Conservation (phyloP, 2,888 invertebrate species). For the Schizotus pectinicornis region DNA sequence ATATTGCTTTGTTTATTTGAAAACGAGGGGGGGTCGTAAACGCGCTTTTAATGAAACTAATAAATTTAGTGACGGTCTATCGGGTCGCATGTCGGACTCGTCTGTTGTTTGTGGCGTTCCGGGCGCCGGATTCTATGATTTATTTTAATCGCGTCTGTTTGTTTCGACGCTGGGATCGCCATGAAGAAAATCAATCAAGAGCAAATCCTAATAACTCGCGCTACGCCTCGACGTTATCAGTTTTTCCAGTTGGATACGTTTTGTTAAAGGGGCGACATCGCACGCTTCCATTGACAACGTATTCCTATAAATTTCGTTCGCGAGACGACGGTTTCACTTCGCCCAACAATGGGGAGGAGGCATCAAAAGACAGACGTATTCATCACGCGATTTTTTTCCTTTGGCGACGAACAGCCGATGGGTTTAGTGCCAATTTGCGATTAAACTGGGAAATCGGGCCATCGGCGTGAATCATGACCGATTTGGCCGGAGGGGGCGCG, state of each 20-base stretch:
- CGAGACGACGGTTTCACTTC: conserved; percentile 11
- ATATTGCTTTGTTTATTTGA: conserved; percentile 21
- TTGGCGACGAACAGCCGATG: neutral
- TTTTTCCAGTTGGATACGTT: conserved; percentile 45
- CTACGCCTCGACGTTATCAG: conserved; percentile 44
- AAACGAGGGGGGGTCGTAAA: conserved; percentile 12
- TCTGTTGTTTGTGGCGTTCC: too few relatives aligned
- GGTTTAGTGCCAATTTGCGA: too few relatives aligned
- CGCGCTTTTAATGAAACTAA: conserved; percentile 13
- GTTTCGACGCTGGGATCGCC: neutral
- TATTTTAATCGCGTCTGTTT: neutral
- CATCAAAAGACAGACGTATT: conserved; percentile 6
- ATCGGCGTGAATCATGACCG: too few relatives aligned
- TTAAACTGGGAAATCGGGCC: too few relatives aligned
- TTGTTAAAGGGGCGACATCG: conserved; percentile 43
- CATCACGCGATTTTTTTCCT: neutral
- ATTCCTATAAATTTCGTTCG: conserved; percentile 22
- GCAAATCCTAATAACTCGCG: conserved; percentile 16
- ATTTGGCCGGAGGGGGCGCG: too few relatives aligned
- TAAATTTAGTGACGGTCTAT: conserved; percentile 12
- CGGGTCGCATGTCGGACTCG: too few relatives aligned
- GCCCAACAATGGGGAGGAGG: neutral
- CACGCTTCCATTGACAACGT: conserved; percentile 18
- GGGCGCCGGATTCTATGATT: too few relatives aligned
- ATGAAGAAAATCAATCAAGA: conserved; percentile 14